A percentile compares a stretch with the other conserved stretches of the same genome.
These are phyloP conservation scores for Lerista edwardsae DNA, from an alignment of 2,797 vertebrate genomes.

Conservation along the genomic window DNA sequence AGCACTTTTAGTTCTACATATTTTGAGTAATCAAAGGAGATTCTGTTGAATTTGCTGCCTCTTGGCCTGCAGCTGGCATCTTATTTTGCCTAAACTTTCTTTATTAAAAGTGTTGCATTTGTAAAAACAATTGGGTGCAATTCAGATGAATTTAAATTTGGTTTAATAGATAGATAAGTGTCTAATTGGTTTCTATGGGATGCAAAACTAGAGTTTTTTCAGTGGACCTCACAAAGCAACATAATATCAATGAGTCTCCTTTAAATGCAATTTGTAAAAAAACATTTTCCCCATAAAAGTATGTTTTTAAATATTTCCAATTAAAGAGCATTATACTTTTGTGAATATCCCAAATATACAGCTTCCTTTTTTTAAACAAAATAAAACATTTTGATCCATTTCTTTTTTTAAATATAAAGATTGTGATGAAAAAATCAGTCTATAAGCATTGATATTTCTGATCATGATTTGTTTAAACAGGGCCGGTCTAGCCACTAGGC, in stretches of 20 bases:
- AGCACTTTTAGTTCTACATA: background rate
- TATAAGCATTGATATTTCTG: background rate
- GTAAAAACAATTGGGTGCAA: background rate
- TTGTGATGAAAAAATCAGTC: background rate
- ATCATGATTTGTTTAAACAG: background rate
- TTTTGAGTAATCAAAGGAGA: constrained; percentile 10
- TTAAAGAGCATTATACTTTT: background rate
- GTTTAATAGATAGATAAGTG: background rate
- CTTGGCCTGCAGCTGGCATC: constrained; percentile 3
- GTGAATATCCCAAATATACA: background rate
- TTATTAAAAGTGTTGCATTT: background rate
- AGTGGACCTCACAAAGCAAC: background rate
- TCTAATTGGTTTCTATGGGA: background rate
- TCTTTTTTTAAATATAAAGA: background rate
- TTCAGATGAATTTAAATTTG: background rate
- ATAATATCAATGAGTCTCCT: background rate
- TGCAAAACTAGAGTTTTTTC: background rate
- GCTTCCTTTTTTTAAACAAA: background rate
- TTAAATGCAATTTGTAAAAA: no score
- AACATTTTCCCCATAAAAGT: background rate
- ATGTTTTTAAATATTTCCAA: background rate
- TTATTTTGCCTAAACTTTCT: background rate
- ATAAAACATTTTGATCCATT: background rate
- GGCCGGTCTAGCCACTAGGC: no score
- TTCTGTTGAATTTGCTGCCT: constrained; percentile 8